Evolutionary conservation across 2,888 invertebrate genomes (phyloP).

Genomic region (Phragmatobia fuliginosa): DNA sequence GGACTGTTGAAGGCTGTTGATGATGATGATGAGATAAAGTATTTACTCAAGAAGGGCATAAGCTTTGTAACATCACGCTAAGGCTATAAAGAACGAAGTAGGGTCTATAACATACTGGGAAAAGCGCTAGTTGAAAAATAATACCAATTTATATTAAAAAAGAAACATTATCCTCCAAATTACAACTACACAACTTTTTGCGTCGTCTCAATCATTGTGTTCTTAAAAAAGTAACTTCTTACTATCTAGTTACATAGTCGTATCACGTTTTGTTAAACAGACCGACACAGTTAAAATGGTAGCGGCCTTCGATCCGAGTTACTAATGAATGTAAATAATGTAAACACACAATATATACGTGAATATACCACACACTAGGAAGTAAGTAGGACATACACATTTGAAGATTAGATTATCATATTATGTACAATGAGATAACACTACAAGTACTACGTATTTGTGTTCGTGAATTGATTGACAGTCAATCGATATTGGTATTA

Average conservation of each 20-base stretch:
- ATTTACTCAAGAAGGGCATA: no score
- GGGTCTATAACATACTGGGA: no score
- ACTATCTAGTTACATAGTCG: slow-evolving; percentile 39
- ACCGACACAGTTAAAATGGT: slow-evolving; percentile 23
- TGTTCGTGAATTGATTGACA: not conserved
- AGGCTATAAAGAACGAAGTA: no score
- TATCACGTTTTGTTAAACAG: slow-evolving; percentile 45
- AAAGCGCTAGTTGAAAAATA: not conserved
- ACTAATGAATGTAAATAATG: slow-evolving; percentile 47
- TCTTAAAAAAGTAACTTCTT: slow-evolving; percentile 8
- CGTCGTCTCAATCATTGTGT: not conserved
- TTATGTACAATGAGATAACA: slow-evolving; percentile 7
- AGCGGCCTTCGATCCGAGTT: slow-evolving; percentile 45
- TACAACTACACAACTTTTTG: slow-evolving; percentile 15
- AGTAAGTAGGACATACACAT: slow-evolving; percentile 31
- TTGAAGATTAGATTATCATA: slow-evolving; percentile 14
- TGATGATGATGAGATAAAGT: no score
- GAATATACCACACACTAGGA: slow-evolving; percentile 35
- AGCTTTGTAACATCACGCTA: not conserved
- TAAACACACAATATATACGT: slow-evolving; percentile 38
- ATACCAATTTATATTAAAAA: no score
- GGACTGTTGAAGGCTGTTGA: no score
- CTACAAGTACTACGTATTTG: not conserved
- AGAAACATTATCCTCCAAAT: not conserved
- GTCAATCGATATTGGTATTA: not conserved